Conservation (phyloP, 1,140 invertebrate genomes). For the Drosophila lini region DNA sequence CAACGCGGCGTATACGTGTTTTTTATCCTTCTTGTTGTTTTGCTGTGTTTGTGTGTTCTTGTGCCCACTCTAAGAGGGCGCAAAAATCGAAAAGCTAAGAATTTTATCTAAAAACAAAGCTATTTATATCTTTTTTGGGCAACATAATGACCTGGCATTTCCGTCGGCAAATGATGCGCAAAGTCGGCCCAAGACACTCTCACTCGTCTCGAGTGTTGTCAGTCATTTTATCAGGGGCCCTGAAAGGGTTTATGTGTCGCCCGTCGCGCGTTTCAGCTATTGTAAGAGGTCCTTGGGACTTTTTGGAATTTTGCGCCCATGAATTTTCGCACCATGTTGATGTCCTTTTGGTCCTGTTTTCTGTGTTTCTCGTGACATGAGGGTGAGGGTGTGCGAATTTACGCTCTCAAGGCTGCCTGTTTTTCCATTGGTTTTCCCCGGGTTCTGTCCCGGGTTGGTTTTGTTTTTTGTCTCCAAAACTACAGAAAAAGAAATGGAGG, state of each 20-base stretch:
- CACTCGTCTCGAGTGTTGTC: slow-evolving; percentile 52
- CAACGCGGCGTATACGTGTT: slow-evolving; percentile 68
- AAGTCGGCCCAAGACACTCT: slow-evolving; percentile 13
- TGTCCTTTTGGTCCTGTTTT: slow-evolving; percentile 3
- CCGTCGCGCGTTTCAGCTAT: slow-evolving; percentile 48
- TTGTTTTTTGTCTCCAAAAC: slow-evolving; percentile 11
- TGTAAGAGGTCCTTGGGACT: slow-evolving; percentile 30
- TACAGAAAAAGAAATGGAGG: neutral
- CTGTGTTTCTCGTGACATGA: slow-evolving; percentile 12
- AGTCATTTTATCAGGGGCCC: slow-evolving; percentile 72
- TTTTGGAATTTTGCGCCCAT: slow-evolving; percentile 37
- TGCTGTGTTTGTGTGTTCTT: neutral
- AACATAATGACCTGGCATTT: slow-evolving; percentile 77
- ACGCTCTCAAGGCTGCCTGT: slow-evolving; percentile 22
- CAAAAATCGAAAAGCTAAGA: slow-evolving; percentile 42
- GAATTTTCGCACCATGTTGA: slow-evolving; percentile 35
- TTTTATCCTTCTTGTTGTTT: slow-evolving; percentile 1
- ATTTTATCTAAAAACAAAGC: slow-evolving; percentile 63
- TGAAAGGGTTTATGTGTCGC: slow-evolving; percentile 69
- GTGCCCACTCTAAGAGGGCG: slow-evolving; percentile 6
- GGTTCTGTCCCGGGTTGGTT: slow-evolving; percentile 7
- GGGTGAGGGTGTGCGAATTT: slow-evolving; percentile 27
- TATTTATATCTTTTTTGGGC: slow-evolving; percentile 57
- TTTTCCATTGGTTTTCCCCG: slow-evolving; percentile 3
- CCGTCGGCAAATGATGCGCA: slow-evolving; percentile 63